These are phyloP conservation scores for Noctilio leporinus DNA, from an alignment of 2,113 vertebrate genomes.

Conservation along the genomic window DNA sequence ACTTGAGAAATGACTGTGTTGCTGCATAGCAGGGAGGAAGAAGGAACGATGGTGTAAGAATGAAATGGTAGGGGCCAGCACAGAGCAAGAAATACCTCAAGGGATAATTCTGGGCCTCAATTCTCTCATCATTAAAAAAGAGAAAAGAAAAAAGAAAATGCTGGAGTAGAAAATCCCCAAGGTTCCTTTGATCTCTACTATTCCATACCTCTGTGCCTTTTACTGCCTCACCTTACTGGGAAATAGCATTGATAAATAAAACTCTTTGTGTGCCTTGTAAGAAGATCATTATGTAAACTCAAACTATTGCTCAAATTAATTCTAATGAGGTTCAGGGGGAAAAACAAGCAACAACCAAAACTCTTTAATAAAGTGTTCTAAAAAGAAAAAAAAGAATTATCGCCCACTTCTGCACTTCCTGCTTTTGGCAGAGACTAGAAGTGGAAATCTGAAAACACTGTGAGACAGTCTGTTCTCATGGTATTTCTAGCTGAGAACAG, in stretches of 20 bases:
- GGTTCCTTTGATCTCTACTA: neutral
- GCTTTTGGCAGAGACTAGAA: slow-evolving; percentile 74
- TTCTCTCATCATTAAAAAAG: neutral
- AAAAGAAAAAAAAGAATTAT: slow-evolving; percentile 70
- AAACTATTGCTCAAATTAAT: slow-evolving; percentile 68
- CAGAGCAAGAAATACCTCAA: neutral
- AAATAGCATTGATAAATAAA: slow-evolving; percentile 24
- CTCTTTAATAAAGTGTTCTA: slow-evolving; percentile 76
- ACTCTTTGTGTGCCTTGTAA: neutral
- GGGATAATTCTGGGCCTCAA: neutral
- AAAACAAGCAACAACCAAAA: slow-evolving; percentile 69
- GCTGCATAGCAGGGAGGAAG: fast-evolving
- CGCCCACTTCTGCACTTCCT: slow-evolving; percentile 73
- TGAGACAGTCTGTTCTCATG: slow-evolving; percentile 75
- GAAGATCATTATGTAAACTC: slow-evolving; percentile 57
- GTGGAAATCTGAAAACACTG: slow-evolving; percentile 74
- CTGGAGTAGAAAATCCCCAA: neutral
- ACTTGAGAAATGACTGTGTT: neutral
- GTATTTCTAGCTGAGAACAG: slow-evolving; percentile 67
- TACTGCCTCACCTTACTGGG: neutral
- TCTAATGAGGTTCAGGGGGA: slow-evolving; percentile 70
- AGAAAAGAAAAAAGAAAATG: neutral
- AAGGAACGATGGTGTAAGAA: neutral
- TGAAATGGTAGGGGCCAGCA: neutral
- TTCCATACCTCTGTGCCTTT: neutral